Percentiles rank a stretch among this genome's conserved stretches.
Evolutionary conservation across 2,113 vertebrate species (phyloP).

Genomic region (Phylloscopus trochiloides): DNA sequence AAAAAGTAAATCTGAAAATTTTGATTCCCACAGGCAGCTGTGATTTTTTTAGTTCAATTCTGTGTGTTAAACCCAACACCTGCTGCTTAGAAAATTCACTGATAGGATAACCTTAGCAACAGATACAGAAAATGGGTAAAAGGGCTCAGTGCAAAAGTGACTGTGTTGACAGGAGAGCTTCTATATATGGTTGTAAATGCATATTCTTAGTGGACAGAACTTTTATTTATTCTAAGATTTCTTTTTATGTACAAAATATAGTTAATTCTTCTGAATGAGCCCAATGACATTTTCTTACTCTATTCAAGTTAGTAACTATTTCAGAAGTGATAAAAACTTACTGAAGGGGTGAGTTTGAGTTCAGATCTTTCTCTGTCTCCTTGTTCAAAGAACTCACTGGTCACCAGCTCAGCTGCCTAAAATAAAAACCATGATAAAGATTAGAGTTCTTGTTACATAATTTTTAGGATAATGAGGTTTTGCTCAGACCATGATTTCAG

Average conservation of each 20-base stretch:
- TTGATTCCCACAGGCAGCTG: background rate
- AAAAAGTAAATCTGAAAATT: background rate
- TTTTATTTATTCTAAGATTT: background rate
- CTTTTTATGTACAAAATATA: background rate
- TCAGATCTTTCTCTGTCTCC: slow-evolving; percentile 95
- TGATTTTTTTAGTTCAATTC: background rate
- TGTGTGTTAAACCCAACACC: background rate
- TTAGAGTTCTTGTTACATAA: background rate
- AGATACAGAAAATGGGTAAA: background rate
- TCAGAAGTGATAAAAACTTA: slow-evolving; percentile 74
- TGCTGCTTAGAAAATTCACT: background rate
- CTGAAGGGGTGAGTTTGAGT: slow-evolving; percentile 95
- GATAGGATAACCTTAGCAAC: background rate
- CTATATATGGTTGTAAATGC: background rate
- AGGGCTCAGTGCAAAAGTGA: background rate
- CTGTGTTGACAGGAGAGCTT: background rate
- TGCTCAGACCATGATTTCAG: background rate
- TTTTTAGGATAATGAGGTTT: background rate
- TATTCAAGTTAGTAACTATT: background rate
- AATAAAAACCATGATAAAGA: slow-evolving; percentile 20
- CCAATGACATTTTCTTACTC: background rate
- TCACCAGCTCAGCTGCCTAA: slow-evolving; percentile 97
- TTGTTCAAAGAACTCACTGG: slow-evolving; percentile 98
- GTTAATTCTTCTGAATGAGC: background rate
- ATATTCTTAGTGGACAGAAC: background rate